A percentile compares a stretch with the other conserved stretches of the same genome.
These are phyloP conservation scores for Microcebus lehilahytsara DNA, from an alignment of 2,113 vertebrate species.

Conservation along the genomic window DNA sequence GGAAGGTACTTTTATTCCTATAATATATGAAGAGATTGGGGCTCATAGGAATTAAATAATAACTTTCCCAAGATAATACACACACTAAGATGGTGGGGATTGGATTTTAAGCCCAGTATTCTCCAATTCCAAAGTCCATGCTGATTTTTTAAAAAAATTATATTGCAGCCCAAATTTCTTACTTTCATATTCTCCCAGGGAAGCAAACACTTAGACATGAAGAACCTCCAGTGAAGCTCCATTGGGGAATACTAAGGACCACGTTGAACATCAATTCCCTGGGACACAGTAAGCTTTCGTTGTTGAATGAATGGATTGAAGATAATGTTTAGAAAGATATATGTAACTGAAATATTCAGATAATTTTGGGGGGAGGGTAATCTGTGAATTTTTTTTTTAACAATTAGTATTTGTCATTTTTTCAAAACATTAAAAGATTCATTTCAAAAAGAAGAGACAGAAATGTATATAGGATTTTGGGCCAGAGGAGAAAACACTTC, in stretches of 20 bases:
- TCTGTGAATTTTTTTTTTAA: constrained; percentile 12
- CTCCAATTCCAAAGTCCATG: not conserved
- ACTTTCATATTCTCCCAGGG: not conserved
- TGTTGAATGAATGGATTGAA: not conserved
- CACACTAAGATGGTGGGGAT: not conserved
- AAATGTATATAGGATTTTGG: not conserved
- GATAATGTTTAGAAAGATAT: not conserved
- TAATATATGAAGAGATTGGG: not conserved
- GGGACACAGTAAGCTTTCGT: not conserved
- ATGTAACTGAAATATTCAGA: not conserved
- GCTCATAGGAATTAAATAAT: not conserved
- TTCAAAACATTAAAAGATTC: not conserved
- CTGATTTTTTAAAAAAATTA: not conserved
- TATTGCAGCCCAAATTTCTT: not conserved
- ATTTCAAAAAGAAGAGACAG: not conserved
- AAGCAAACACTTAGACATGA: not conserved
- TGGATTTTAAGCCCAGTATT: not conserved
- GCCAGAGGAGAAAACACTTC: not conserved
- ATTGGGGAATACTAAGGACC: not conserved
- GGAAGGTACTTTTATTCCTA: not conserved
- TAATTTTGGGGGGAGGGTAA: not conserved
- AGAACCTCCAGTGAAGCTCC: not conserved
- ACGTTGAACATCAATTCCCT: not conserved
- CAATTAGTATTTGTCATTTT: not conserved
- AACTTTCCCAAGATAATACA: not conserved